A percentile compares a stretch with the other conserved stretches of the same genome.
Conservation (phyloP, 64 coral and sea anemone genomes). For the Stichodactyla mertensii region DNA sequence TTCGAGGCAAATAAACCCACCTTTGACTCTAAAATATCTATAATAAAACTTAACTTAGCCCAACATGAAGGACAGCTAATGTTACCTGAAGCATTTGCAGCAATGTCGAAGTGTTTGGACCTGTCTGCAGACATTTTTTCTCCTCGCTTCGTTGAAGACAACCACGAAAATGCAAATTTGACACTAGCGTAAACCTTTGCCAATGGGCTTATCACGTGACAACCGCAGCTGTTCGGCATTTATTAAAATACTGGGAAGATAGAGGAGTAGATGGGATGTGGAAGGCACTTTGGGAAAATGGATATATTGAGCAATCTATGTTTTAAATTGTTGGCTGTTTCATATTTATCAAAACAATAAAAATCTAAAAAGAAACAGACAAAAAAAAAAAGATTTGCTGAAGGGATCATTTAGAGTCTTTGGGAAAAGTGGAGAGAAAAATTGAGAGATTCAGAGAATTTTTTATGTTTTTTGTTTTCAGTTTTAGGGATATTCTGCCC, state of each 20-base stretch:
- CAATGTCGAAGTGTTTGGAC: background rate
- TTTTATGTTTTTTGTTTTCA: too few species aligned
- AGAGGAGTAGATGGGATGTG: background rate
- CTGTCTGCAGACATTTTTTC: background rate
- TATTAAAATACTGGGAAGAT: background rate
- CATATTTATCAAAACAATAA: too few species aligned
- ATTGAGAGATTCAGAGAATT: too few species aligned
- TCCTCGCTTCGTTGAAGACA: background rate
- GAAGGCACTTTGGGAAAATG: background rate
- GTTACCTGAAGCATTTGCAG: background rate
- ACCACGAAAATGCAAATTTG: background rate
- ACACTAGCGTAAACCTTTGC: background rate
- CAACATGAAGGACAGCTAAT: background rate
- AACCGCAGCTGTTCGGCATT: background rate
- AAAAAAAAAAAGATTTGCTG: too few species aligned
- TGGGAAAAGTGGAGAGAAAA: too few species aligned
- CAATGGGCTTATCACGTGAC: background rate
- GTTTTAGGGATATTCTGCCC: too few species aligned
- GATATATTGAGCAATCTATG: too few species aligned
- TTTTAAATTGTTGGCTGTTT: too few species aligned
- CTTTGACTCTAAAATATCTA: background rate
- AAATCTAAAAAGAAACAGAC: too few species aligned
- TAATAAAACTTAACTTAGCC: background rate
- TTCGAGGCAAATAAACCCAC: background rate
- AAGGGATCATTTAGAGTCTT: too few species aligned